A percentile compares a stretch with the other conserved stretches of the same genome.
phyloP scores from a whole-genome alignment of 2,113 vertebrate species.

The Notechis scutatus region DNA sequence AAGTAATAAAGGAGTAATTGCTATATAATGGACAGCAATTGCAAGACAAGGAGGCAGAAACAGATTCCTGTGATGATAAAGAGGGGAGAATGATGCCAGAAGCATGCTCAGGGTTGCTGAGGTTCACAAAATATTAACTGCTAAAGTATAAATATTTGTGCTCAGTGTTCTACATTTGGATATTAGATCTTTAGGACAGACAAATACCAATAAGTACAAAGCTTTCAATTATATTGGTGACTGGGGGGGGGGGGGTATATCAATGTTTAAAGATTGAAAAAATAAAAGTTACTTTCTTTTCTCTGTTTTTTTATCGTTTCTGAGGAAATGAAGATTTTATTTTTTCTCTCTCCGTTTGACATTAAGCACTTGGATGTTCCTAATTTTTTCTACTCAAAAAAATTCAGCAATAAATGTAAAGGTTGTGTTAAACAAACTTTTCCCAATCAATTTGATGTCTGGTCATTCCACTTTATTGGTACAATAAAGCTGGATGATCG shows the following conservation, averaged over 20 bases:
- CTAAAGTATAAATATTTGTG: neutral
- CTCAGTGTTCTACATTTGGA: neutral
- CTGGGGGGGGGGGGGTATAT: accelerated
- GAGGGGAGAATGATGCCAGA: neutral
- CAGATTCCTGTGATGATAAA: neutral
- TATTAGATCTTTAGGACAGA: neutral
- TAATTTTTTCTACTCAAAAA: neutral
- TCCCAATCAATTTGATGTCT: neutral
- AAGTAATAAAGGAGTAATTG: too few relatives aligned
- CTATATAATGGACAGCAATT: neutral
- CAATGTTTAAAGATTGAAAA: neutral
- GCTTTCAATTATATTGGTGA: neutral
- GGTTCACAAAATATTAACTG: neutral
- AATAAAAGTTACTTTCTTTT: neutral
- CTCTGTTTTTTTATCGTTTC: neutral
- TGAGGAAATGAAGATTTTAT: neutral
- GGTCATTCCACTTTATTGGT: neutral
- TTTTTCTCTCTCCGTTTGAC: neutral
- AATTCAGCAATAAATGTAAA: neutral
- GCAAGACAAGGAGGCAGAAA: neutral
- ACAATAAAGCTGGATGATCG: neutral
- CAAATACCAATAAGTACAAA: neutral
- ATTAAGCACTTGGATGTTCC: neutral
- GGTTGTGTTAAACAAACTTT: neutral
- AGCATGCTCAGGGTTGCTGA: neutral